These are phyloP conservation scores for Platichthys flesus DNA, from an alignment of 2,113 vertebrate species.

Conservation along the genomic window DNA sequence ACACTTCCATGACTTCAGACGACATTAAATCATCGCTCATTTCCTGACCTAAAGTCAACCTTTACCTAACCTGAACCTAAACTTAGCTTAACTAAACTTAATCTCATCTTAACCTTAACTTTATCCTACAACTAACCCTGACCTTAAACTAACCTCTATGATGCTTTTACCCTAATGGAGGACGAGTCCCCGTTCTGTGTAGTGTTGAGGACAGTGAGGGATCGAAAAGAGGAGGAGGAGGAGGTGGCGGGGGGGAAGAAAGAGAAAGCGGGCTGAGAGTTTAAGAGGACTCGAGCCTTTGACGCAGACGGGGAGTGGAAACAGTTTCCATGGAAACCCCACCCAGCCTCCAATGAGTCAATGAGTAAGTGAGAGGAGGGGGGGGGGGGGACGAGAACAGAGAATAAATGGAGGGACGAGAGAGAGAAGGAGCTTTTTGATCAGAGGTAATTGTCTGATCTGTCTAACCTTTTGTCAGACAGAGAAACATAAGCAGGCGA, in stretches of 20 bases:
- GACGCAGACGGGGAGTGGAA: constrained; percentile 71
- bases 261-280: constrained; percentile 51
- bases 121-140: no score
- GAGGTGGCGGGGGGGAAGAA: neutral
- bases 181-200: no score
- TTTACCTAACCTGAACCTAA: no score
- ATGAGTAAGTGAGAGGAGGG: constrained; percentile 55
- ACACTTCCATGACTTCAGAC: neutral
- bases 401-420: constrained; percentile 42
- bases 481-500: neutral
- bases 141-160: no score
- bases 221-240: neutral
- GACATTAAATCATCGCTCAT: no score
- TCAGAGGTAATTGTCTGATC: constrained; percentile 41
- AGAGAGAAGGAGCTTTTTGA: constrained; percentile 43
- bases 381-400: constrained; percentile 15
- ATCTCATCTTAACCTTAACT: no score
- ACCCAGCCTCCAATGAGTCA: constrained; percentile 68
- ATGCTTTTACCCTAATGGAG: no score
- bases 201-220: neutral
- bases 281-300: constrained; percentile 68
- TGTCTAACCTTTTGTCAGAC: constrained; percentile 15
- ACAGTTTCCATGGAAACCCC: constrained; percentile 81
- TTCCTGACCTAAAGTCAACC: no score
- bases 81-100: no score